Conservation (phyloP, 1,140 invertebrate species). For the Adoxophyes honmai region DNA sequence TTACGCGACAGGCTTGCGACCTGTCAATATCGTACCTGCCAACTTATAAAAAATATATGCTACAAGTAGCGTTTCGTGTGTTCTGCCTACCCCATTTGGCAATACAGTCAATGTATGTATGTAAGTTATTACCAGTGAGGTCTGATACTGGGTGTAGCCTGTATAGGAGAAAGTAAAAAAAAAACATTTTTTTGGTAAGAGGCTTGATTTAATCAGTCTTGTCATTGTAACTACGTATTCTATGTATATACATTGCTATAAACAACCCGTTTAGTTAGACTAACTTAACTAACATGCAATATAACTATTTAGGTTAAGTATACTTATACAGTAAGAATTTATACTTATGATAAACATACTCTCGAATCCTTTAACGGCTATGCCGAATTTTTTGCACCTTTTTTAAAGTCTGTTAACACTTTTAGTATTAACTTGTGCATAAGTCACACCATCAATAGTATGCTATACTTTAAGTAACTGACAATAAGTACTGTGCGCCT, state of each 20-base stretch:
- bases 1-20: background rate
- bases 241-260: conserved; percentile 1
- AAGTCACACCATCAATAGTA: too few relatives aligned
- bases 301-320: background rate
- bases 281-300: background rate
- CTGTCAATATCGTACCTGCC: background rate
- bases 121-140: background rate
- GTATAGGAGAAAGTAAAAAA: background rate
- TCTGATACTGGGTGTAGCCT: background rate
- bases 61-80: too few relatives aligned
- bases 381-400: background rate
- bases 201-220: conserved; percentile 10
- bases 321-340: background rate
- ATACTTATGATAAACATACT: background rate
- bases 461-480: background rate
- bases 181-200: background rate
- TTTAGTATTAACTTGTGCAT: too few relatives aligned
- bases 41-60: background rate
- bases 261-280: conserved; percentile 7
- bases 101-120: too few relatives aligned
- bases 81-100: too few relatives aligned
- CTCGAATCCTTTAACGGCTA: background rate
- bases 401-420: background rate
- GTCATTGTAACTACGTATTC: background rate
- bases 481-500: too few relatives aligned